phyloP scores from a whole-genome alignment of 2,113 vertebrate genomes.

The Microcebus ravelobensis region DNA sequence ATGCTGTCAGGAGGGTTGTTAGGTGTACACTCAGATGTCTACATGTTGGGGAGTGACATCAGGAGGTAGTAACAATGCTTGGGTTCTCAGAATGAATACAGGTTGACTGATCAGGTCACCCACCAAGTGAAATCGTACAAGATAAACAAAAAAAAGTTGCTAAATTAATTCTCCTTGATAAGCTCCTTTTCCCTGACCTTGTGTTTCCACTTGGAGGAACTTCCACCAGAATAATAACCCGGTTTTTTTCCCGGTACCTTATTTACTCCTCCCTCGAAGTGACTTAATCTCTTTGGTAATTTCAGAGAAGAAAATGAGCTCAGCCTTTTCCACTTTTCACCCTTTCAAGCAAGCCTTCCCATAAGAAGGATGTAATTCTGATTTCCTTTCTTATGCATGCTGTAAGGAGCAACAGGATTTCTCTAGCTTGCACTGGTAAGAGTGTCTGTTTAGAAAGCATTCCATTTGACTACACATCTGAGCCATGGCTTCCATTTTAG shows the following conservation, averaged over 20 bases:
- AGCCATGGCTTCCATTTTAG: background rate
- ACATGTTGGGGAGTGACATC: background rate
- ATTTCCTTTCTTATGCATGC: background rate
- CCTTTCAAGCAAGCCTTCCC: background rate
- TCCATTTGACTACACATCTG: background rate
- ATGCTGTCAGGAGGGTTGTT: background rate
- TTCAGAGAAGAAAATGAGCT: background rate
- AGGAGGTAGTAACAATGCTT: background rate
- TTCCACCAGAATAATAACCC: background rate
- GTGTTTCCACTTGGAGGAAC: background rate
- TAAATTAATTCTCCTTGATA: background rate
- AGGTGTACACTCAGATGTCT: background rate
- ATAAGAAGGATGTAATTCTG: background rate
- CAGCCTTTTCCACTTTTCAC: background rate
- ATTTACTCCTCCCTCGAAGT: background rate
- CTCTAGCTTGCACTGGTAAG: background rate
- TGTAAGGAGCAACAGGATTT: background rate
- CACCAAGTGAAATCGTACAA: background rate
- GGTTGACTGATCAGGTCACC: background rate
- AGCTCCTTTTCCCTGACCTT: background rate
- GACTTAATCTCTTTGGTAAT: background rate
- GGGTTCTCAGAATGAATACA: background rate
- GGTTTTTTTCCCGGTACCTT: background rate
- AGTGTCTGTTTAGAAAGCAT: background rate
- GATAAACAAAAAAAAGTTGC: background rate